These are phyloP conservation scores for Phalacrocorax aristotelis DNA, from an alignment of 2,113 vertebrate genomes.

Conservation along the genomic window DNA sequence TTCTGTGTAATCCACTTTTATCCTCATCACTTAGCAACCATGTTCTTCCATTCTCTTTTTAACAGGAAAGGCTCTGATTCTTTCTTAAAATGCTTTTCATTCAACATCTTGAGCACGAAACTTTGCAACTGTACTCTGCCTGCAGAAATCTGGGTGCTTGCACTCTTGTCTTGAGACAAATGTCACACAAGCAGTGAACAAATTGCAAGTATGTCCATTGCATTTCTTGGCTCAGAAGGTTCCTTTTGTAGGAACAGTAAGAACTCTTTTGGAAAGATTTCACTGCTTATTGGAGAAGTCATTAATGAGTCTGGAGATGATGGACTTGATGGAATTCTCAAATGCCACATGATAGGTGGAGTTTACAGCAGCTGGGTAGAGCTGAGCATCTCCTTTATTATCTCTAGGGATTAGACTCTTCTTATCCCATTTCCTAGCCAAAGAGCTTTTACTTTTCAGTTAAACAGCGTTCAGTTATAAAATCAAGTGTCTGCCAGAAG, in stretches of 20 bases:
- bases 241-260: background rate
- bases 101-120: background rate
- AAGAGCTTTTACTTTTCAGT: slow-evolving; percentile 54
- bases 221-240: background rate
- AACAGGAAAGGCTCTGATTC: background rate
- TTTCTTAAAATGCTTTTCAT: background rate
- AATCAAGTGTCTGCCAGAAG: slow-evolving; percentile 39
- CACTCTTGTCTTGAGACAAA: background rate
- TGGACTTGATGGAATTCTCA: slow-evolving; percentile 34
- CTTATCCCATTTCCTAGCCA: slow-evolving; percentile 49
- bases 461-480: slow-evolving; percentile 56
- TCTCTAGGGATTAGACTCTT: slow-evolving; percentile 33
- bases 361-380: slow-evolving; percentile 16
- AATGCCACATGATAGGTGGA: background rate
- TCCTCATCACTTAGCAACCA: slow-evolving; percentile 4
- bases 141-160: background rate
- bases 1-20: background rate
- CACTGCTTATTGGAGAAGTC: slow-evolving; percentile 8
- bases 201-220: background rate
- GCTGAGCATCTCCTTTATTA: background rate
- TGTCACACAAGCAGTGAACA: background rate
- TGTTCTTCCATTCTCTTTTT: background rate
- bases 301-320: slow-evolving; percentile 30
- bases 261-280: slow-evolving; percentile 33
- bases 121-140: background rate